Base-by-base conservation (phyloP, 2,888 invertebrate genomes). In the Rhagonycha lutea region DNA sequence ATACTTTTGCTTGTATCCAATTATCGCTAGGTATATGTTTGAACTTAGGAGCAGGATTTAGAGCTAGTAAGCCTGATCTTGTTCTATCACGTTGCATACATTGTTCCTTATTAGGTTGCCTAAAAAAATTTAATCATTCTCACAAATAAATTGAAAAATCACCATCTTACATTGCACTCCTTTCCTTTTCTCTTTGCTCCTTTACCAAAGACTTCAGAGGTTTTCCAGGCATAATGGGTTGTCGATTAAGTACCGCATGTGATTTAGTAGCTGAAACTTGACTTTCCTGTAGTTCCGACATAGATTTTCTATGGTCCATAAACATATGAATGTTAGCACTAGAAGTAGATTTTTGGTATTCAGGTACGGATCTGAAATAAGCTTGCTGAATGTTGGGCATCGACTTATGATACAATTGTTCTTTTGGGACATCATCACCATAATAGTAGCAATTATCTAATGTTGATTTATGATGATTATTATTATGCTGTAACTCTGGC, bases 41-140 rank as follows among this genome's bases (percentile, higher is more conserved):
- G 18, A 94, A 92, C 75, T 94, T 92, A 3, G 96, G 95, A 18
- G 93, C 94, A 28, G 95, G 95, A 84, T 94, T 95, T 9, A 95
- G 88, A 10, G 89, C 90, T 81, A 93, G 92, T 73, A 93, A 85
- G 7, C 93, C 93, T 81, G 94, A 93, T 80, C 93, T 90, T 24
- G 92, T 91, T 92, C 94, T 93, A 74, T 47, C 47, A 7, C 47
- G 47, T n/a, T 47, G 47, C 47, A 47, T n/a, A 1, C n/a, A 47
- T 8, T 47, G 7, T n/a, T 47, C 47, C 47, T 47, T 47, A 8
- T 47, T 47, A 47, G 47, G 47, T 47, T n/a, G 47, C 47, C 47
- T 47, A 47, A n/a, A 47, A 47, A 93, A 92, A 76, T 92, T 82
- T 47, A 78, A 78, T 69, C 75, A 61, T 74, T 72, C n/a, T 12